Conservation (phyloP, 2,113 vertebrate genomes). For the Hippocampus mohnikei region DNA sequence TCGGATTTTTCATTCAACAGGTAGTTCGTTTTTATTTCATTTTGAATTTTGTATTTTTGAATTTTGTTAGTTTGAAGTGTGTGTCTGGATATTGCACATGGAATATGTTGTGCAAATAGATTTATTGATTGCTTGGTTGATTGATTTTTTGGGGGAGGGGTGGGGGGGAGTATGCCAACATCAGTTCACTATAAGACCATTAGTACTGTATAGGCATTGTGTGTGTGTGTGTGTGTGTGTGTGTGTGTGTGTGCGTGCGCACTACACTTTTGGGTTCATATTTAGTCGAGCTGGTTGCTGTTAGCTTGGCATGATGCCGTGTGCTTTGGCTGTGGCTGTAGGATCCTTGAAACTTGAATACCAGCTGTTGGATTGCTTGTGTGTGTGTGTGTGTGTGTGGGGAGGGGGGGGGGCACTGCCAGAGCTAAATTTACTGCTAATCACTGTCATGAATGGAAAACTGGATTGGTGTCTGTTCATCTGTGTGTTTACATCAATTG, state of each 20-base stretch:
- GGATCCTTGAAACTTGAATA: conserved; percentile 42
- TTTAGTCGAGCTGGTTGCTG: conserved; percentile 21
- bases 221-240: no score
- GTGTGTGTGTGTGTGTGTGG: conserved; percentile 38
- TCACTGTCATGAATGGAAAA: conserved; percentile 55
- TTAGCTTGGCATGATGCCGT: conserved; percentile 24
- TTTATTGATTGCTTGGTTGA: neutral
- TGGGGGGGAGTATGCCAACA: neutral
- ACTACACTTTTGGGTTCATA: conserved; percentile 23
- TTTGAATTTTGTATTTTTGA: no score
- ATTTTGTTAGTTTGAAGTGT: no score
- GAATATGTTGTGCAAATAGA: neutral
- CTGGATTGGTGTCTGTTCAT: conserved; percentile 28
- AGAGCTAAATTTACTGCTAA: conserved; percentile 66
- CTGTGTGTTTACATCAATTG: conserved; percentile 15
- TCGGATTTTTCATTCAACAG: no score
- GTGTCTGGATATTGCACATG: no score
- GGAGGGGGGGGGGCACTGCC: conserved; percentile 7
- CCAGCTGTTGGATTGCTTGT: conserved; percentile 57
- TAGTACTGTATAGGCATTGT: neutral
- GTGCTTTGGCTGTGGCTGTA: conserved; percentile 9
- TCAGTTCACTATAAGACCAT: neutral
- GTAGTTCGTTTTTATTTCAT: no score
- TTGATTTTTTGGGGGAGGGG: neutral
- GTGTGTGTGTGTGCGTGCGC: neutral